Percentiles rank a stretch among this genome's conserved stretches.
These are phyloP conservation scores for Astropecten irregularis DNA, from an alignment of 53 echinoderm and acorn worm species.

Conservation along the genomic window DNA sequence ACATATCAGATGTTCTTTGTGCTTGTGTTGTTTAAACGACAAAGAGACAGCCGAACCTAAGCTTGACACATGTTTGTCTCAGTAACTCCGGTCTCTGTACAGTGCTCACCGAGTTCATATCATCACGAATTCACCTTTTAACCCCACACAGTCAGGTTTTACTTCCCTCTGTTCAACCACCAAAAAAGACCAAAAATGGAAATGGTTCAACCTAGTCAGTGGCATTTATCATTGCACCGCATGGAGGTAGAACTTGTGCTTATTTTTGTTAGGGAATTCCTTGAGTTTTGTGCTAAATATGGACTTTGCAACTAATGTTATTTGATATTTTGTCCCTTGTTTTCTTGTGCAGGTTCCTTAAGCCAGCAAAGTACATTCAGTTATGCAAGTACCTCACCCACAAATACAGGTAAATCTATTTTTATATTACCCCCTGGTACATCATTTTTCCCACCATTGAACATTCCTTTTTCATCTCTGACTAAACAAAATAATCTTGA, in stretches of 20 bases:
- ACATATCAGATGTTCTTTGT: too few species aligned
- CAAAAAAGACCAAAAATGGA: slow-evolving; percentile 51
- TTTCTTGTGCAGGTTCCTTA: slow-evolving; percentile 45
- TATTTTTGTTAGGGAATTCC: neutral
- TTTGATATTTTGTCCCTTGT: neutral
- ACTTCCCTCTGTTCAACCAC: neutral
- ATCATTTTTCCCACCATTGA: too few species aligned
- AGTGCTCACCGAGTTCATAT: too few species aligned
- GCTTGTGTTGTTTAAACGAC: too few species aligned
- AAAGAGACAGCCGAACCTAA: too few species aligned
- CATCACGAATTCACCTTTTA: neutral
- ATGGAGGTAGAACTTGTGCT: neutral
- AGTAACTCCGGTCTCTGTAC: too few species aligned
- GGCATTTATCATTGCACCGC: too few species aligned
- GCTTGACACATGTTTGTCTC: too few species aligned
- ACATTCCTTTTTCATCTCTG: too few species aligned
- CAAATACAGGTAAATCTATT: slow-evolving; percentile 35
- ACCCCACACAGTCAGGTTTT: neutral
- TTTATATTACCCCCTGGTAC: too few species aligned
- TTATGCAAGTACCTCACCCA: slow-evolving; percentile 61
- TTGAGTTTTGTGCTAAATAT: neutral
- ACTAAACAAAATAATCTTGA: too few species aligned
- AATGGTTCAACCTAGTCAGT: too few species aligned
- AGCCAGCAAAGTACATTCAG: slow-evolving; percentile 58
- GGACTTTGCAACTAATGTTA: neutral